These are phyloP conservation scores for Otis tarda DNA, from an alignment of 2,113 vertebrate genomes.

Conservation along the genomic window DNA sequence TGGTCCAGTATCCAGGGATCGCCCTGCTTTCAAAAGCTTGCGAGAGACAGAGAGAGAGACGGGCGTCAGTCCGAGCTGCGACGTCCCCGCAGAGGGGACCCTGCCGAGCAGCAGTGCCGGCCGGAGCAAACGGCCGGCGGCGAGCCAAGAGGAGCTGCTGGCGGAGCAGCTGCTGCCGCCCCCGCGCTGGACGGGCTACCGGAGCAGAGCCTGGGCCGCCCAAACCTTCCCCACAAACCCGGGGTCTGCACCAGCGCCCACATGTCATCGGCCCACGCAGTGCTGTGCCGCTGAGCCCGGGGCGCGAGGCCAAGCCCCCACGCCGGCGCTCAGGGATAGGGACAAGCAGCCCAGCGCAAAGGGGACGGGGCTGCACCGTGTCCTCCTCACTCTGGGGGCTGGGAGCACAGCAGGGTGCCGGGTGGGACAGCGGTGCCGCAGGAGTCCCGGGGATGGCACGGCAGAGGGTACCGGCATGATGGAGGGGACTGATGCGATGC, in stretches of 20 bases:
- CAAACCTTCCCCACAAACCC: not conserved
- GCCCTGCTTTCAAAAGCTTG: slow-evolving; percentile 77
- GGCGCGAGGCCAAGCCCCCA: not conserved
- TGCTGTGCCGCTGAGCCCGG: fast-evolving
- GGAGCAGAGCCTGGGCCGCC: not conserved
- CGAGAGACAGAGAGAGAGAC: not conserved
- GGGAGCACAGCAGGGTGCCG: fast-evolving
- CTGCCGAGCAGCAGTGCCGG: not conserved
- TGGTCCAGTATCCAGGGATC: slow-evolving; percentile 62
- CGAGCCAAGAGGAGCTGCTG: not conserved
- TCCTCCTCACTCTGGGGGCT: not conserved
- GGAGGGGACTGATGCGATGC: not conserved
- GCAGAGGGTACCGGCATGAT: not conserved
- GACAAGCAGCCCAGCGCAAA: fast-evolving
- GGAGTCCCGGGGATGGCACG: not conserved
- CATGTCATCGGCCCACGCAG: fast-evolving
- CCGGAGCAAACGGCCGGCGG: fast-evolving
- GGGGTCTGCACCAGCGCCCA: not conserved
- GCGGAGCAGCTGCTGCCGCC: slow-evolving; percentile 9
- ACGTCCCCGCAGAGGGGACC: not conserved
- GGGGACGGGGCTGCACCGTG: fast-evolving
- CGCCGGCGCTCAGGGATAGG: fast-evolving
- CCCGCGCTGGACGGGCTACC: not conserved
- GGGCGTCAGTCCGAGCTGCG: not conserved
- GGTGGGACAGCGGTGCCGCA: fast-evolving